Conservation (phyloP, 1,140 invertebrate genomes). For the Drosophila pectinifera region DNA sequence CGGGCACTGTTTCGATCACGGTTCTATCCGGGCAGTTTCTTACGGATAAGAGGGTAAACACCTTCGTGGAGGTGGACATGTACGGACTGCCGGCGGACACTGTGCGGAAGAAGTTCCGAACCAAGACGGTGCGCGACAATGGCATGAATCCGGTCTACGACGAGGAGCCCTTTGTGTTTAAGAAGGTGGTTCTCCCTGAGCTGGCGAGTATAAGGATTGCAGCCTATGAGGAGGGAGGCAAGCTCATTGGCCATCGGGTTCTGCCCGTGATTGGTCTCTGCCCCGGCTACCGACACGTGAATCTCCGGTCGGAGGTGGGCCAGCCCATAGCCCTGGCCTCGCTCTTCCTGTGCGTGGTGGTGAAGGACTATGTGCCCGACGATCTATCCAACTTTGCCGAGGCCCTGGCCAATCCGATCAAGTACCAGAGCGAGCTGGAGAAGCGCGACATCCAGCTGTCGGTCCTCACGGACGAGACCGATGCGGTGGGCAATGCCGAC, state of each 20-base stretch:
- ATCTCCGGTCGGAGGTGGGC: constrained; percentile 95
- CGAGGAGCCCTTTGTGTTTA: constrained; percentile 99
- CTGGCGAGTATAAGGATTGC: constrained; percentile 97
- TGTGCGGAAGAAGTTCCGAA: constrained; percentile 97
- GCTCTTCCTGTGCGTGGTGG: constrained; percentile 95
- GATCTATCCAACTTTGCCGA: constrained; percentile 97
- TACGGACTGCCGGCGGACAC: constrained; percentile 99
- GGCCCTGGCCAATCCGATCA: constrained; percentile 98
- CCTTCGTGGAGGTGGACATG: constrained; percentile 99
- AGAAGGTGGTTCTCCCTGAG: constrained; percentile 99
- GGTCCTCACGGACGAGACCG: constrained; percentile 94
- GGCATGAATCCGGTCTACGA: constrained; percentile 98
- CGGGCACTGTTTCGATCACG: constrained; percentile 96
- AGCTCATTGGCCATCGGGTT: constrained; percentile 97
- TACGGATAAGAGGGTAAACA: constrained; percentile 97
- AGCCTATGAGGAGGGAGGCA: constrained; percentile 98
- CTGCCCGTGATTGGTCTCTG: constrained; percentile 97
- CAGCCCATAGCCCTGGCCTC: constrained; percentile 95
- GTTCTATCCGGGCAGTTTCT: constrained; percentile 97
- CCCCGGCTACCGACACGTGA: constrained; percentile 96
- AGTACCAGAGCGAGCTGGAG: constrained; percentile 97
- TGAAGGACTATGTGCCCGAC: constrained; percentile 99
- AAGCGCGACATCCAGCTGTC: constrained; percentile 96
- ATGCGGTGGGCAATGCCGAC: constrained; percentile 84
- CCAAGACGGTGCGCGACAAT: constrained; percentile 96